Conservation (phyloP, 2,113 vertebrate genomes). For the Astatotilapia flaviijosephi region DNA sequence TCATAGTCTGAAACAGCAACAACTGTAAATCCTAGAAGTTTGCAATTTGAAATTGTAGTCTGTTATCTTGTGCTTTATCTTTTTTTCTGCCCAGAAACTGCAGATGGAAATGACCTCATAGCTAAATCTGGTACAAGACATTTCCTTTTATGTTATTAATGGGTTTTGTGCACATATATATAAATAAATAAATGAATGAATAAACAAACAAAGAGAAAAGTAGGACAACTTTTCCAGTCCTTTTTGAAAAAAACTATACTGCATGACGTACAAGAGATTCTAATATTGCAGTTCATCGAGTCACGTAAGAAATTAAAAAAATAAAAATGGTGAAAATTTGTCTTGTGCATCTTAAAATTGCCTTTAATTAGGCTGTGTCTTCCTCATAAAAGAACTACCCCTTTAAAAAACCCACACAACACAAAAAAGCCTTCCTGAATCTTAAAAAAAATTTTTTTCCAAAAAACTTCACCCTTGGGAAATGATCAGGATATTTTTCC, state of each 20-base stretch:
- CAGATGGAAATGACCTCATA: neutral
- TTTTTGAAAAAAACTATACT: neutral
- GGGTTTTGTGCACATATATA: neutral
- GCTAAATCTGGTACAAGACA: neutral
- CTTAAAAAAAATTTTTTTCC: no score
- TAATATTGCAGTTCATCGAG: neutral
- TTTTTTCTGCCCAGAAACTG: neutral
- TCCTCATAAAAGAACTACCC: neutral
- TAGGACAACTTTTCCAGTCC: neutral
- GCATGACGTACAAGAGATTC: neutral
- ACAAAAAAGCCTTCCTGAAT: neutral
- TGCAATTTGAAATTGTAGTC: neutral
- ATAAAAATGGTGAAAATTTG: neutral
- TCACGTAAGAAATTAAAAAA: neutral
- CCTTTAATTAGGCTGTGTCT: neutral
- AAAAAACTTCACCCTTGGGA: neutral
- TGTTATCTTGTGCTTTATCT: neutral
- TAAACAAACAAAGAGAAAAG: neutral
- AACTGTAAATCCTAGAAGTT: neutral
- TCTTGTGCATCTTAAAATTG: neutral
- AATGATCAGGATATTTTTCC: neutral
- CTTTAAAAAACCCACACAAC: rapidly evolving
- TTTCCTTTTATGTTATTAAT: neutral
- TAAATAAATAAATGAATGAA: neutral
- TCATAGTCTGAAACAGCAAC: neutral